Percentiles rank a stretch among this genome's conserved stretches.
phyloP scores from a whole-genome alignment of 1,140 invertebrate species.

The Apis mellifera region DNA sequence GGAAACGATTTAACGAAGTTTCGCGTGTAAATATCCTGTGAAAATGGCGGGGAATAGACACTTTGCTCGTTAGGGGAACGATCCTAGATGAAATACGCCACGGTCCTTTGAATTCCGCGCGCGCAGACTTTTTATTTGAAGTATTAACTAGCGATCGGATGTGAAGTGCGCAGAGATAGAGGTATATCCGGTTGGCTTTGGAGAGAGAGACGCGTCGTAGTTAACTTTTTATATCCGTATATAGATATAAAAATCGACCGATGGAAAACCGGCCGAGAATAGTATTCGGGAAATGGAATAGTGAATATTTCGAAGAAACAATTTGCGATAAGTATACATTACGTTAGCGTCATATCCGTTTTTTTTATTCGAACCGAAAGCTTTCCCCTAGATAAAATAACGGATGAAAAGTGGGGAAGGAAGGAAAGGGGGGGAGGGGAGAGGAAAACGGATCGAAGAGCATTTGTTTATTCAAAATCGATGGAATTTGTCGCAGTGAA shows the following conservation, averaged over 20 bases:
- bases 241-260: conserved; percentile 16
- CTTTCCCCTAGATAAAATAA: background rate
- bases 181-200: background rate
- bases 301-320: conserved; percentile 37
- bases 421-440: background rate
- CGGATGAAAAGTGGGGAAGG: too few species aligned
- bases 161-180: background rate
- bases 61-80: conserved; percentile 36
- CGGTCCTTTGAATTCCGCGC: too few species aligned
- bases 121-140: background rate
- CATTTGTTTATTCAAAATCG: conserved; percentile 47
- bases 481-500: conserved; percentile 42
- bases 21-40: background rate
- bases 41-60: background rate
- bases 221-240: conserved; percentile 29
- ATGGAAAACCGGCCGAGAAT: background rate
- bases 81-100: conserved; percentile 28
- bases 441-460: conserved; percentile 8
- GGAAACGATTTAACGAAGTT: conserved; percentile 69
- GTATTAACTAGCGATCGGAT: conserved; percentile 38
- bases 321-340: conserved; percentile 39
- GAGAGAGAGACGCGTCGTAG: background rate
- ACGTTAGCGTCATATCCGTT: conserved; percentile 15
- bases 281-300: conserved; percentile 33
- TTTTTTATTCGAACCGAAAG: conserved; percentile 19